Evolutionary conservation across 2,888 invertebrate genomes (phyloP).

Genomic region (Andrena minutula): DNA sequence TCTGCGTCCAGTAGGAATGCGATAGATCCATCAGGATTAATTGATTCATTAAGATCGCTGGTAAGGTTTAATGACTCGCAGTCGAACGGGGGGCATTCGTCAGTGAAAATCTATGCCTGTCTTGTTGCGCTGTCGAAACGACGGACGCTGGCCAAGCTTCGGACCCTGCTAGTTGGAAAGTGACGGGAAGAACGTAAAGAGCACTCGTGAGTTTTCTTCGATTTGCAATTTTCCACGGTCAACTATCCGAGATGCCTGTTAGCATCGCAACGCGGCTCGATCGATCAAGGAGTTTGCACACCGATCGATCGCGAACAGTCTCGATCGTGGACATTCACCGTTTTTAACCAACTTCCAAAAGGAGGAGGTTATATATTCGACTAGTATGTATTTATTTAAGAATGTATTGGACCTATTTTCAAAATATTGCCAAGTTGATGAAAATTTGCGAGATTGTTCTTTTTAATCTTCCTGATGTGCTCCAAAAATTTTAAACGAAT

Average conservation of each 20-base stretch:
- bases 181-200: constrained; percentile 3
- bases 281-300: constrained; percentile 36
- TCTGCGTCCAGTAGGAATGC: constrained; percentile 50
- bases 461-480: too few relatives aligned
- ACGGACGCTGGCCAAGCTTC: not conserved
- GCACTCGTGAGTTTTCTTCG: constrained; percentile 19
- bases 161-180: not conserved
- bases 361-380: too few relatives aligned
- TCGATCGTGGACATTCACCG: not conserved
- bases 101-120: constrained; percentile 22
- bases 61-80: constrained; percentile 53
- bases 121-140: not conserved
- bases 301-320: constrained; percentile 12
- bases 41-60: constrained; percentile 64
- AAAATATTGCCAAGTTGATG: too few relatives aligned
- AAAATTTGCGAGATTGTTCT: too few relatives aligned
- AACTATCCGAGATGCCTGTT: not conserved
- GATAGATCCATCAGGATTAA: constrained; percentile 62
- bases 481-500: too few relatives aligned
- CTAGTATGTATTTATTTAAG: too few relatives aligned
- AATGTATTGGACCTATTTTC: too few relatives aligned
- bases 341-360: too few relatives aligned
- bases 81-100: constrained; percentile 7
- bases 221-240: constrained; percentile 22
- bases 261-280: not conserved